Conservation (phyloP, 2,888 invertebrate genomes). For the Aphidius colemani region DNA sequence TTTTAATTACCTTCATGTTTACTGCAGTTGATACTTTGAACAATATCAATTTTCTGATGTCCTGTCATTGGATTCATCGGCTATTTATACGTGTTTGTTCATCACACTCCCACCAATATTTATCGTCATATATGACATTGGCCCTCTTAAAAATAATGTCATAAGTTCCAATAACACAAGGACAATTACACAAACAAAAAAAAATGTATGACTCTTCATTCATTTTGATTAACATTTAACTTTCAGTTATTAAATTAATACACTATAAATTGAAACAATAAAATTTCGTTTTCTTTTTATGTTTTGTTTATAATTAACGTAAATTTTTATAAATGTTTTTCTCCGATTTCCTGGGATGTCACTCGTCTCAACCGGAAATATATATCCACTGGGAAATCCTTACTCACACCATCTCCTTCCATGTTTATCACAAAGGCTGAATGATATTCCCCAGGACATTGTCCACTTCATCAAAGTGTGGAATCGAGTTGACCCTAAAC, state of each 20-base stretch:
- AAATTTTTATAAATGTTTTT: not conserved
- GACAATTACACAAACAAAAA: conserved; percentile 14
- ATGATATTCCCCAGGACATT: too few relatives aligned
- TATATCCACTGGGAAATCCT: not conserved
- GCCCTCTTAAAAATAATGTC: conserved; percentile 52
- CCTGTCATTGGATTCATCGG: conserved; percentile 34
- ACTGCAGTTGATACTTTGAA: conserved; percentile 34
- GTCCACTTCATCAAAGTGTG: too few relatives aligned
- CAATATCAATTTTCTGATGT: conserved; percentile 54
- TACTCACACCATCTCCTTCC: too few relatives aligned
- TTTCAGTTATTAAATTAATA: not conserved
- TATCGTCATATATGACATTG: conserved; percentile 49
- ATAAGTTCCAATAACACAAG: conserved; percentile 35
- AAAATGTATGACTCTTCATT: conserved; percentile 32
- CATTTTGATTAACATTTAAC: not conserved
- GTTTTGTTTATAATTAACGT: too few relatives aligned
- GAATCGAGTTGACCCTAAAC: not conserved
- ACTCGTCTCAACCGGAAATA: conserved; percentile 14
- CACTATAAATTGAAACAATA: too few relatives aligned
- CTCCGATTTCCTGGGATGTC: conserved; percentile 5
- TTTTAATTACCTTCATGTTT: conserved; percentile 52
- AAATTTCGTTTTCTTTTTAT: too few relatives aligned
- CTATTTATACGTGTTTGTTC: conserved; percentile 23
- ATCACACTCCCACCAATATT: conserved; percentile 18
- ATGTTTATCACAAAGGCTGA: too few relatives aligned